Conservation (phyloP, 2,888 invertebrate genomes). For the Anticlea derivata region DNA sequence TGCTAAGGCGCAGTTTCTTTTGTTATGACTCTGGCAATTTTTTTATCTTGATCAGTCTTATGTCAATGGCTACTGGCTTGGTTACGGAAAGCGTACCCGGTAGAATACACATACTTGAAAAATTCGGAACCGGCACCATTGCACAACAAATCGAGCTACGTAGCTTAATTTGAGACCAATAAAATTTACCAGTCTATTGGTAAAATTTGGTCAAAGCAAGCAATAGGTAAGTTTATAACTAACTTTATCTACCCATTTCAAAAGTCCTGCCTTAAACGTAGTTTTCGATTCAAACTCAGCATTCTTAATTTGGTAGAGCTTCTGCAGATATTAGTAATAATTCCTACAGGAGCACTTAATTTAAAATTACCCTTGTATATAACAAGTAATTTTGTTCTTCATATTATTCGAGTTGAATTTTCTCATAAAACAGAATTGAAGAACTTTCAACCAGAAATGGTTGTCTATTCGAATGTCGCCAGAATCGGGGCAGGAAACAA, state of each 20-base stretch:
- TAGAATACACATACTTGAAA: too few relatives aligned
- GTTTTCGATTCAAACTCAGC: constrained; percentile 55
- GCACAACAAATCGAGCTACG: neutral
- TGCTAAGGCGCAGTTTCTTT: too few relatives aligned
- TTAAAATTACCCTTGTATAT: constrained; percentile 22
- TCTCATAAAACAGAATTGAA: too few relatives aligned
- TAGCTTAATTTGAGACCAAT: neutral
- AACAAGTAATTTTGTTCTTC: too few relatives aligned
- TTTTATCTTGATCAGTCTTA: too few relatives aligned
- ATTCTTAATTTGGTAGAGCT: constrained; percentile 49
- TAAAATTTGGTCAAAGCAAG: neutral
- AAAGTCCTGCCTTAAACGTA: constrained; percentile 49
- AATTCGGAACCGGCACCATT: too few relatives aligned
- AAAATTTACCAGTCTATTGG: constrained; percentile 19
- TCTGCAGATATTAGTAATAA: constrained; percentile 38
- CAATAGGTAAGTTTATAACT: constrained; percentile 27
- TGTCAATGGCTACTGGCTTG: too few relatives aligned
- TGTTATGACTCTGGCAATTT: too few relatives aligned
- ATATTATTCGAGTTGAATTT: too few relatives aligned
- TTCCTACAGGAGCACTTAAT: constrained; percentile 29
- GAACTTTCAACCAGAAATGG: too few relatives aligned
- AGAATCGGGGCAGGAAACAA: neutral
- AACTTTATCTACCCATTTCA: constrained; percentile 48
- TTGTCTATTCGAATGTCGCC: neutral
- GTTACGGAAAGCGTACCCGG: too few relatives aligned